Conservation (phyloP, 2,888 invertebrate genomes). For the Spodoptera exigua region DNA sequence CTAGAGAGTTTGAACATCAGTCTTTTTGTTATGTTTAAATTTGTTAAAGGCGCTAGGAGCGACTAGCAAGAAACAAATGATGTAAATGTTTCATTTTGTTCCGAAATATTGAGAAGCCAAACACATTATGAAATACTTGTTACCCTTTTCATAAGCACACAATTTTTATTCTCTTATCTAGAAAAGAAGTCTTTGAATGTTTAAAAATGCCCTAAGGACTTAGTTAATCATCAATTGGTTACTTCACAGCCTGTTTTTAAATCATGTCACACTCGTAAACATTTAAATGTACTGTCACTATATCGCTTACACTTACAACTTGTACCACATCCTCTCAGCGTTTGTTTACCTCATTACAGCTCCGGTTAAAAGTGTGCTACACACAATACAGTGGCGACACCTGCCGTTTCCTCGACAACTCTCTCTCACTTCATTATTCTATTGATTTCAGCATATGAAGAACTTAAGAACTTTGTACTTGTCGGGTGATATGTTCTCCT, state of each 20-base stretch:
- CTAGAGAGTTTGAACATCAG: too few species aligned
- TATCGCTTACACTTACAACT: constrained; percentile 52
- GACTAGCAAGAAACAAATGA: too few species aligned
- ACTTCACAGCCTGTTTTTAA: constrained; percentile 21
- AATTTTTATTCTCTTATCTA: too few species aligned
- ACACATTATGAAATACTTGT: too few species aligned
- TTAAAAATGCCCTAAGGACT: constrained; percentile 3
- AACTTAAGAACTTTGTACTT: not conserved
- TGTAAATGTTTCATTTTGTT: too few species aligned
- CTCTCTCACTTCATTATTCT: constrained; percentile 56
- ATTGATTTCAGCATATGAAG: constrained; percentile 47
- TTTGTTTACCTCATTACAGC: constrained; percentile 84
- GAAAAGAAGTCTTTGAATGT: not conserved
- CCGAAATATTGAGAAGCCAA: too few species aligned
- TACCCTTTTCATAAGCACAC: too few species aligned
- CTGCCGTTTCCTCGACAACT: constrained; percentile 66
- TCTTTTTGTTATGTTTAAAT: too few species aligned
- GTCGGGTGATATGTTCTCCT: too few species aligned
- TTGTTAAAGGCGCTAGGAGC: too few species aligned
- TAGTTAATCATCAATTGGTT: not conserved
- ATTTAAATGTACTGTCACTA: constrained; percentile 1
- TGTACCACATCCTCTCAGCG: constrained; percentile 53
- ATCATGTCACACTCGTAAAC: constrained; percentile 16
- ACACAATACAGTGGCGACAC: constrained; percentile 72
- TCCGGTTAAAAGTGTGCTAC: constrained; percentile 77